phyloP scores from a whole-genome alignment of 2,888 invertebrate genomes.

The Alviniconcha strummeri region DNA sequence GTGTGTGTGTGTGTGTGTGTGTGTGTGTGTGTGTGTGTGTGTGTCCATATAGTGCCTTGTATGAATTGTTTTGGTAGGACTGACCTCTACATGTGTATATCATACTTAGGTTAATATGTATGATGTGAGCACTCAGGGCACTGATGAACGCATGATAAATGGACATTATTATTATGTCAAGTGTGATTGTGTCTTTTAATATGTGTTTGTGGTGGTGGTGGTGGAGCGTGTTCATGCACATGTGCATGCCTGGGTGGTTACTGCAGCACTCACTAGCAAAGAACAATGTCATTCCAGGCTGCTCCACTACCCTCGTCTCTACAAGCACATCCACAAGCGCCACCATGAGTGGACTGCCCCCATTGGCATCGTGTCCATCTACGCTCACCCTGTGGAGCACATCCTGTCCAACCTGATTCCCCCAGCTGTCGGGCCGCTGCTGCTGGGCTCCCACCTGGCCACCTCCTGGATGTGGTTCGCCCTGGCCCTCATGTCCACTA shows the following conservation, averaged over 20 bases:
- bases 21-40: neutral
- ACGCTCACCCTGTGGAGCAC: slow-evolving; percentile 86
- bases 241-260: too few relatives aligned
- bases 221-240: too few relatives aligned
- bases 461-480: slow-evolving; percentile 83
- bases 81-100: too few relatives aligned
- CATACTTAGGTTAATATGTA: too few relatives aligned
- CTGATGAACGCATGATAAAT: too few relatives aligned
- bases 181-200: too few relatives aligned
- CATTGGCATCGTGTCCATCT: slow-evolving; percentile 86
- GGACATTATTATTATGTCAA: too few relatives aligned
- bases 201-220: too few relatives aligned
- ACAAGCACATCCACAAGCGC: slow-evolving; percentile 88
- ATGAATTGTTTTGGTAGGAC: too few relatives aligned
- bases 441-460: slow-evolving; percentile 80
- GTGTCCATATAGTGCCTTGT: neutral
- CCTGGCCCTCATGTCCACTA: slow-evolving; percentile 84
- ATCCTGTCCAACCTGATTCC: slow-evolving; percentile 86
- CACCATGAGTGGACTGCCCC: slow-evolving; percentile 94
- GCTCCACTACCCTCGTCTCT: slow-evolving; percentile 83
- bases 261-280: too few relatives aligned
- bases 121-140: too few relatives aligned
- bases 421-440: slow-evolving; percentile 79
- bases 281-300: slow-evolving; percentile 75
- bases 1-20: neutral